Percentiles rank a stretch among this genome's conserved stretches.
These are phyloP conservation scores for Morpho helenor DNA, from an alignment of 2,888 invertebrate genomes.

Conservation along the genomic window DNA sequence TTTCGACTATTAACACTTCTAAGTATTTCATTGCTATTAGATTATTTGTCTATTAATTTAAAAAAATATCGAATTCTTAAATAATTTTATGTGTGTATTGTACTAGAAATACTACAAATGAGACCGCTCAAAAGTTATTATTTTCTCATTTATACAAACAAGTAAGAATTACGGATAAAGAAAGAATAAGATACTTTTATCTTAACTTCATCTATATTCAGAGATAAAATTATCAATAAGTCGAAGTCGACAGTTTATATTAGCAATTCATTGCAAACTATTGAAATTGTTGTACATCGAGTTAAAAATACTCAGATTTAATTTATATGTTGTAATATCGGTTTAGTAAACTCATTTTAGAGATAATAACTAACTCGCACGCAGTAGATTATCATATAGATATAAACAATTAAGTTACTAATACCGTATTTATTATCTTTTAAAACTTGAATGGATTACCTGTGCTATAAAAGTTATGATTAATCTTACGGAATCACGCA, in stretches of 20 bases:
- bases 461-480: conserved; percentile 16
- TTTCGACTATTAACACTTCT: no score
- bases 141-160: no score
- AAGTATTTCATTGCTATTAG: no score
- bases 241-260: neutral
- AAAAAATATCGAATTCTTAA: no score
- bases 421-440: conserved; percentile 5
- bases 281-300: neutral
- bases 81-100: no score
- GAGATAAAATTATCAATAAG: conserved; percentile 5
- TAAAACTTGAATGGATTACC: conserved; percentile 9
- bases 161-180: neutral
- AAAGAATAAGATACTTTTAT: neutral
- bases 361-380: no score
- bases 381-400: no score
- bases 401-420: neutral
- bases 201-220: neutral
- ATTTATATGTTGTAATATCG: no score
- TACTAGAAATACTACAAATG: no score
- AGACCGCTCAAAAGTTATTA: no score
- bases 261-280: neutral
- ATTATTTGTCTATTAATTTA: no score
- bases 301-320: neutral
- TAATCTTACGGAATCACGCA: neutral
- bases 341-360: neutral